Evolutionary conservation across 2,797 vertebrate genomes (phyloP).

Genomic region (Erethizon dorsatum): DNA sequence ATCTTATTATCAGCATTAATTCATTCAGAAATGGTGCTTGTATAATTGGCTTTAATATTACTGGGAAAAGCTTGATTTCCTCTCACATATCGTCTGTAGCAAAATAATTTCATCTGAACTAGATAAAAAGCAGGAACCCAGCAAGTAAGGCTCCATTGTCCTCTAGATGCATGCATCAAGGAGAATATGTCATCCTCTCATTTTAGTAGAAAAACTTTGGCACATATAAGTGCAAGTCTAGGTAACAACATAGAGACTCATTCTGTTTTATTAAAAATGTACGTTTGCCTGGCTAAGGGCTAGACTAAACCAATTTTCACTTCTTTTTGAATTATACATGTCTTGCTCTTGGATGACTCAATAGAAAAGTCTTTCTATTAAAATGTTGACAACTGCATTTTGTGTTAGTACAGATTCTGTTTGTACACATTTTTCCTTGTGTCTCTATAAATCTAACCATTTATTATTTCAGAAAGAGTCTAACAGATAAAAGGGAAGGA

Average conservation of each 20-base stretch:
- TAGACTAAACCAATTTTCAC: background rate
- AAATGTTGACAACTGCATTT: conserved; percentile 27
- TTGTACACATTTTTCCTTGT: background rate
- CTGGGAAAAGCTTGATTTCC: background rate
- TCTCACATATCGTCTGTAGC: background rate
- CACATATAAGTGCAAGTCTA: background rate
- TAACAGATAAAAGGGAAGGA: background rate
- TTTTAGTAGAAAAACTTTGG: background rate
- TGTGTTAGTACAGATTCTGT: conserved; percentile 3
- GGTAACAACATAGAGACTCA: background rate
- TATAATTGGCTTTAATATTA: background rate
- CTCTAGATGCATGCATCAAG: background rate
- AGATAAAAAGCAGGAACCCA: background rate
- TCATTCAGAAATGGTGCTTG: background rate
- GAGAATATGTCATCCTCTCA: background rate
- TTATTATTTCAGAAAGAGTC: conserved; percentile 43
- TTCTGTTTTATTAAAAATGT: conserved; percentile 45
- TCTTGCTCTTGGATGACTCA: background rate
- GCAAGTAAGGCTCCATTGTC: background rate
- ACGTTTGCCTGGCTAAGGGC: background rate
- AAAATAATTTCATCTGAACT: background rate
- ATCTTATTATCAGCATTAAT: background rate
- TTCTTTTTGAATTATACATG: conserved; percentile 44
- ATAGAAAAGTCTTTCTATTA: background rate
- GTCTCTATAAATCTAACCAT: conserved; percentile 3